Evolutionary conservation across 92 coral and sea anemone genomes (phyloP).

Genomic region (Actinernus sp.): DNA sequence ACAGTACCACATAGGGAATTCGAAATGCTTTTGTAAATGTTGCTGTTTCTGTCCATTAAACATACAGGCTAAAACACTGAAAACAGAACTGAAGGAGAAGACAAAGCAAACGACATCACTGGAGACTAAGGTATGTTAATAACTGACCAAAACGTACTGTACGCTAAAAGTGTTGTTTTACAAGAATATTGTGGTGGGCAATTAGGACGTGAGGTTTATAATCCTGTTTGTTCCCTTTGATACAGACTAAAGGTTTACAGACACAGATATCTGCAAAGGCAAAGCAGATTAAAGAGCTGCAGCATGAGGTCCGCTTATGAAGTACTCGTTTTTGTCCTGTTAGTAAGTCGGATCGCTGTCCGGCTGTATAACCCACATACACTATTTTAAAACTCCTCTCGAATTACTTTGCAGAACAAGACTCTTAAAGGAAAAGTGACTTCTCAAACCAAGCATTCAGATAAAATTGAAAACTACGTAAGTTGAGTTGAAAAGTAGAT

Average conservation of each 20-base stretch:
- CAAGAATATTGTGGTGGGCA: neutral
- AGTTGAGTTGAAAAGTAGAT: too few species aligned
- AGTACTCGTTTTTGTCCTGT: neutral
- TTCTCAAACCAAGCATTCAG: constrained; percentile 71
- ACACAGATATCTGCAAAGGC: constrained; percentile 83
- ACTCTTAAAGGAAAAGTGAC: constrained; percentile 65
- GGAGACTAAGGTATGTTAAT: constrained; percentile 45
- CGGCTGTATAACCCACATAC: too few species aligned
- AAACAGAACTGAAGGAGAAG: constrained; percentile 47
- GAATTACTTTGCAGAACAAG: constrained; percentile 51
- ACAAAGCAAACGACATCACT: constrained; percentile 44
- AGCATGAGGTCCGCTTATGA: constrained; percentile 96
- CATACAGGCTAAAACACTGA: constrained; percentile 42
- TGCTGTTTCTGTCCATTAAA: too few species aligned
- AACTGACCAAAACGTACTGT: neutral
- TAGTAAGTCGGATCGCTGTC: too few species aligned
- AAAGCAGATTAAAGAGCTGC: constrained; percentile 87
- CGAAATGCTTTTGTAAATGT: too few species aligned
- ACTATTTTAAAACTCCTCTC: too few species aligned
- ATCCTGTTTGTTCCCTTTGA: too few species aligned
- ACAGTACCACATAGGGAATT: too few species aligned
- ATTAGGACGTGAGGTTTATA: too few species aligned
- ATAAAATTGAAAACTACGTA: constrained; percentile 77
- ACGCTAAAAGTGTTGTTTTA: neutral
- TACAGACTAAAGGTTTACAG: constrained; percentile 81